These are phyloP conservation scores for Ctena decussata DNA, from an alignment of 2,888 invertebrate species.

Conservation along the genomic window DNA sequence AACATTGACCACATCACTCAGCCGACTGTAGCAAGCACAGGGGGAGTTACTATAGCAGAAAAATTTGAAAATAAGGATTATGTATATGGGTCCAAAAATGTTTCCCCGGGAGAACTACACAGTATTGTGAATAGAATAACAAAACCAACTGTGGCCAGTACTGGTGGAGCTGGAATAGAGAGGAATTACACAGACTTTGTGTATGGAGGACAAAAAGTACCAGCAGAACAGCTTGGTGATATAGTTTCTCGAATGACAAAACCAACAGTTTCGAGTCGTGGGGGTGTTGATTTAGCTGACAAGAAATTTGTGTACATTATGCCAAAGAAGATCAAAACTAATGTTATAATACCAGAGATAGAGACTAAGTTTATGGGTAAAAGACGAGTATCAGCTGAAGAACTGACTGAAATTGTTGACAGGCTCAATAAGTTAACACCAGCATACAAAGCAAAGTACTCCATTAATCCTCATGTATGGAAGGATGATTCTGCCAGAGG, in stretches of 20 bases:
- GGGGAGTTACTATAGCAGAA: conserved; percentile 72
- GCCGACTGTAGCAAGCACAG: conserved; percentile 74
- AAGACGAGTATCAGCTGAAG: conserved; percentile 65
- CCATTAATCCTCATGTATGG: conserved; percentile 77
- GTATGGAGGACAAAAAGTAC: conserved; percentile 74
- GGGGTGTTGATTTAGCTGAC: conserved; percentile 67
- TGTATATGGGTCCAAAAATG: conserved; percentile 70
- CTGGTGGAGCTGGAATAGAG: conserved; percentile 77
- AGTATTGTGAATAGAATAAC: conserved; percentile 75
- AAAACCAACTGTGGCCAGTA: conserved; percentile 78
- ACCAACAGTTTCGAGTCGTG: conserved; percentile 75
- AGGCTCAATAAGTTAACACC: conserved; percentile 79
- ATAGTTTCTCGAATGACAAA: conserved; percentile 77
- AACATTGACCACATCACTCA: conserved; percentile 62
- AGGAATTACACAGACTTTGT: conserved; percentile 76
- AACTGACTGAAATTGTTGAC: conserved; percentile 76
- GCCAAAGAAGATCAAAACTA: conserved; percentile 75
- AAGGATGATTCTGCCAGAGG: conserved; percentile 69
- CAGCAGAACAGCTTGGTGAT: conserved; percentile 67
- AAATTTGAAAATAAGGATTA: conserved; percentile 74
- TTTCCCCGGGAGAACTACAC: conserved; percentile 64
- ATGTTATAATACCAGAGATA: conserved; percentile 76
- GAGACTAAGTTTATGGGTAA: conserved; percentile 74
- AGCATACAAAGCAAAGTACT: conserved; percentile 78
- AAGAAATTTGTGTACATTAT: conserved; percentile 77